Evolutionary conservation across 2,113 vertebrate species (phyloP), one percentile per base, ranked within the genome.

Genomic region (Sorex araneus): DNA sequence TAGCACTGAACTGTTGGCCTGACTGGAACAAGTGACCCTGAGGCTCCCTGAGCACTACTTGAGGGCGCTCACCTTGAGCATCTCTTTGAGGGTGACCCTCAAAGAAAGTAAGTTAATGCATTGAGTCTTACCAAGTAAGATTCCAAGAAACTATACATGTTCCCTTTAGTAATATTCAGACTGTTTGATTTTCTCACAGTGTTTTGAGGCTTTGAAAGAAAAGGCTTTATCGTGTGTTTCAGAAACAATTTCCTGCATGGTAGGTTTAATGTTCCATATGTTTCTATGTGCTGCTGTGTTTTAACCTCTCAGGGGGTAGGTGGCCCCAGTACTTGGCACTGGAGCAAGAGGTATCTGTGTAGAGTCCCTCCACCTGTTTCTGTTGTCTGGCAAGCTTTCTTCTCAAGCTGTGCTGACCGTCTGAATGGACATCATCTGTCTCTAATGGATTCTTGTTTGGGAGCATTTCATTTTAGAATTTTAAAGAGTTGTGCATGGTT

Each of bases 391-490:
- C 36, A 79, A 13, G 71, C 11, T 63, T 70, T 23, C 23, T 69
- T 81, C n/a, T 43, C 40, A 28, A 15, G 18, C 9, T 88, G 2
- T 84, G 19, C 67, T 3, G 11, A 73, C 63, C 71, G 70, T 1
- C 8, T 27, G 19, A 50, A 71, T 27, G 40, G 18, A 45, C 28
- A n/a, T 36, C 30, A 15, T 77, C 84, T 85, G 27, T 54, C 9
- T 81, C 8, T 78, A 30, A 25, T 34, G 45, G n/a, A 54, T 80
- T 90, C 67, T 91, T 2, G 2, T 43, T 63, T 63, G 74, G 57
- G 70, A 64, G n/a, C 28, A 8, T 76, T 81, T 74, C 27, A 75
- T 67, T 76, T 78, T 50, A 66, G 86, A 87, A 76, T 47, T 87
- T 36, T 47, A 32, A 70, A 79, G 57, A 73, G 28, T 28, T 73